Conservation (phyloP, 2,113 vertebrate species). For the Centrocercus urophasianus region DNA sequence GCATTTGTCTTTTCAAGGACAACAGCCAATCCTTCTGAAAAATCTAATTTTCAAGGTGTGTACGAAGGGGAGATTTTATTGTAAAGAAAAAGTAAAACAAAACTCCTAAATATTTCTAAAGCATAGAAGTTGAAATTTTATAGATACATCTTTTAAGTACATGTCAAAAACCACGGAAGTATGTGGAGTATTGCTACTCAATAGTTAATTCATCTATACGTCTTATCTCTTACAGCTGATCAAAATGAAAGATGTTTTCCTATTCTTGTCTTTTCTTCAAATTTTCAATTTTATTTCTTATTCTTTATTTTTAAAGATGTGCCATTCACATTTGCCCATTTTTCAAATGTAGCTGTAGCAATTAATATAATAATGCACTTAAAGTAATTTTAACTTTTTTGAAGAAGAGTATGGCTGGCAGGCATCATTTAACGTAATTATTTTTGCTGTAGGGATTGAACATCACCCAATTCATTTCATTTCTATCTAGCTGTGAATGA, state of each 20-base stretch:
- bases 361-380: background rate
- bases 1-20: background rate
- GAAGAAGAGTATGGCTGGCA: background rate
- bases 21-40: background rate
- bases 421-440: background rate
- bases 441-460: background rate
- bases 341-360: background rate
- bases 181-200: background rate
- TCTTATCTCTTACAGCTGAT: background rate
- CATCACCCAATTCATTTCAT: background rate
- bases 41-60: background rate
- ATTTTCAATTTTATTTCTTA: background rate
- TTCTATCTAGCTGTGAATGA: background rate
- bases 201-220: background rate
- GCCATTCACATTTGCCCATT: background rate
- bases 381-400: background rate
- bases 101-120: background rate
- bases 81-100: background rate
- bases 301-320: no score
- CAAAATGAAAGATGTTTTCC: background rate
- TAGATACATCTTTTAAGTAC: constrained; percentile 31
- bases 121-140: background rate
- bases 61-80: constrained; percentile 25
- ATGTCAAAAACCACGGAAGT: background rate
- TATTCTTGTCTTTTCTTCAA: background rate